Evolutionary conservation across 2,888 invertebrate species (phyloP).

Genomic region (Drosophila leonis): DNA sequence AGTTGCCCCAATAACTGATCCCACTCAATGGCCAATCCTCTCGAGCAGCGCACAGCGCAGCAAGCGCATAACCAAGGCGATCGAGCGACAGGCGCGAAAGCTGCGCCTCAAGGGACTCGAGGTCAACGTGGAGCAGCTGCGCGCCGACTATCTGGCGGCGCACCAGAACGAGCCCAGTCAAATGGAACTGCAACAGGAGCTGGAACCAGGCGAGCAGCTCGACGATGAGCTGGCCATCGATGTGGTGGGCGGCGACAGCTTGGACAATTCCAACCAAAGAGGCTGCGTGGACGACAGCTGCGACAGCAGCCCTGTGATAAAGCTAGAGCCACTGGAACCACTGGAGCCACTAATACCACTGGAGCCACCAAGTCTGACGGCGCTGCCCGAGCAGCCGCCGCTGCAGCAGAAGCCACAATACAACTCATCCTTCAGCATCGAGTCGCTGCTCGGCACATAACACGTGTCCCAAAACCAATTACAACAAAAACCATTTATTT

Average conservation of each 20-base stretch:
- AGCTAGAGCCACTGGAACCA: slow-evolving; percentile 82
- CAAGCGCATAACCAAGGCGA: slow-evolving; percentile 94
- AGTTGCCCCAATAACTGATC: neutral
- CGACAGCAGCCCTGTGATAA: slow-evolving; percentile 55
- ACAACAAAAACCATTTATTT: slow-evolving; percentile 33
- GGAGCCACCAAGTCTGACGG: slow-evolving; percentile 14
- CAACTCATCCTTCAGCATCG: slow-evolving; percentile 91
- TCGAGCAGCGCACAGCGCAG: slow-evolving; percentile 90
- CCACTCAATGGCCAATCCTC: slow-evolving; percentile 5
- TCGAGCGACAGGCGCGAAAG: slow-evolving; percentile 95
- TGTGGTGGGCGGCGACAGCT: slow-evolving; percentile 90
- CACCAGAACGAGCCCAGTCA: slow-evolving; percentile 34
- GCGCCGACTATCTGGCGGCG: slow-evolving; percentile 91
- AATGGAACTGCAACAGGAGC: slow-evolving; percentile 85
- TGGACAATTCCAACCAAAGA: slow-evolving; percentile 59
- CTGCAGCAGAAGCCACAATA: slow-evolving; percentile 77
- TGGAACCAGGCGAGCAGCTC: slow-evolving; percentile 83
- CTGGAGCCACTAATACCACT: slow-evolving; percentile 70
- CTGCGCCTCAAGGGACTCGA: slow-evolving; percentile 94
- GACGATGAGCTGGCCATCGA: slow-evolving; percentile 90
- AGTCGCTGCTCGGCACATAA: slow-evolving; percentile 89
- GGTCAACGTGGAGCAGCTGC: slow-evolving; percentile 92
- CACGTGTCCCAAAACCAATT: slow-evolving; percentile 11
- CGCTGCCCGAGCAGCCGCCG: slow-evolving; percentile 15
- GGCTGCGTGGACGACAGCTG: slow-evolving; percentile 43